These are phyloP conservation scores for Lophotriccus pileatus DNA, from an alignment of 2,797 vertebrate species.

Conservation along the genomic window DNA sequence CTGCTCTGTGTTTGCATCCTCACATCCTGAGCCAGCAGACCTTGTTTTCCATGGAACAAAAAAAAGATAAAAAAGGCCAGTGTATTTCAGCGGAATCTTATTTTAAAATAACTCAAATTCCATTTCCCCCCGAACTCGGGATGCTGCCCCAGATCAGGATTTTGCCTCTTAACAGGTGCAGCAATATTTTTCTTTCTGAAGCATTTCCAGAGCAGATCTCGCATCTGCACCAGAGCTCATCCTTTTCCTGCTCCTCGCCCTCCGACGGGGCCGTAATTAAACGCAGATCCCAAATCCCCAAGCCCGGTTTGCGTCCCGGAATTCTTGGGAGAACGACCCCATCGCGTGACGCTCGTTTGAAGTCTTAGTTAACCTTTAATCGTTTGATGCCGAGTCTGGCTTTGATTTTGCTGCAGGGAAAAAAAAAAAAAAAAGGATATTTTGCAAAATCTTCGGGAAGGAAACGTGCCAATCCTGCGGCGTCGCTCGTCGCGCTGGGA, in stretches of 20 bases:
- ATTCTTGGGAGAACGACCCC: constrained; percentile 6
- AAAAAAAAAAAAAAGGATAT: background rate
- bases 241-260: background rate
- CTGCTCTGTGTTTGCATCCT: background rate
- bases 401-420: constrained; percentile 19
- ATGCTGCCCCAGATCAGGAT: background rate
- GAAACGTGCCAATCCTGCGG: background rate
- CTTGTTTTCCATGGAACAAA: constrained; percentile 19
- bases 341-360: background rate
- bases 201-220: background rate
- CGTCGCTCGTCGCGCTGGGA: background rate
- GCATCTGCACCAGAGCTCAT: constrained; percentile 9
- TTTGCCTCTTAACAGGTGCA: constrained; percentile 47
- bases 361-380: constrained; percentile 59
- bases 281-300: background rate
- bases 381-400: background rate
- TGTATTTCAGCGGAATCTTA: background rate
- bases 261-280: background rate
- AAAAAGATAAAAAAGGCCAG: background rate
- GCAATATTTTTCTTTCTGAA: background rate
- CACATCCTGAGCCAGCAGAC: constrained; percentile 1
- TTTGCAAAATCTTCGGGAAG: background rate
- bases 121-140: background rate
- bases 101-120: constrained; percentile 38
- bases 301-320: background rate